Evolutionary conservation across 2,797 vertebrate genomes (phyloP), one percentile per base, ranked within the genome.

Genomic region (Eulemur coronatus): DNA sequence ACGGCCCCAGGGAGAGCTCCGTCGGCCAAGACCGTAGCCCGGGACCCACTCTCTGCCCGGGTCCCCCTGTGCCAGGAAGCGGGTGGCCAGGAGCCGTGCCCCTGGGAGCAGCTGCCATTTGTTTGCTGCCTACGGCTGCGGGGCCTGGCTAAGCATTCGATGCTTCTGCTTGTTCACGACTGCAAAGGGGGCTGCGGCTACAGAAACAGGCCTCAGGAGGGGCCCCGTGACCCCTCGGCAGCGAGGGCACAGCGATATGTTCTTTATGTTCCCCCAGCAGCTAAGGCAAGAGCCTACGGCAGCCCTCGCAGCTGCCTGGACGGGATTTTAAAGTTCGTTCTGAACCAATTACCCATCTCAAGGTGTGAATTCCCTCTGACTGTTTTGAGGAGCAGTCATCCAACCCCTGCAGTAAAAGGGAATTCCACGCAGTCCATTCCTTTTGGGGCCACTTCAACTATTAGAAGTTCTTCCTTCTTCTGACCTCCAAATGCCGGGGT

Each of bases 171-270:
- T 69, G 17, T 76, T 38, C 18, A 1, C 14, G 30, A 14, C 26
- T 33, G 2, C 13, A 9, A 6, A 11, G 22, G 69, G 52, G 50
- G 26, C 38, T 72, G 24, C 0, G 17, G 80, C 33, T 38, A 69
- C 13, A 8, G 84, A 13, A 63, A 70, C 38, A 33, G 63, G 50
- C 57, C 26, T 46, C 35, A 55, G 89, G 7, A 12, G 59, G 8
- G 24, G 11, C 14, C 13, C 18, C 30, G 10, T 57, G 0, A 2
- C 1, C 18, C 50, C 61, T 61, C 76, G 28, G 33, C 18, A 11
- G 41, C 10, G 15, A 28, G 24, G 35, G n/a, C 28, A 41, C 6
- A 5, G 79, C 4, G 4, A 35, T 35, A 38, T 0, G 0, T n/a
- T 48, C 43, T 35, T 0, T 17, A 11, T 20, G 15, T n/a, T 70